Evolutionary conservation across 2,888 invertebrate species (phyloP).

Genomic region (Serrognathus titanus): DNA sequence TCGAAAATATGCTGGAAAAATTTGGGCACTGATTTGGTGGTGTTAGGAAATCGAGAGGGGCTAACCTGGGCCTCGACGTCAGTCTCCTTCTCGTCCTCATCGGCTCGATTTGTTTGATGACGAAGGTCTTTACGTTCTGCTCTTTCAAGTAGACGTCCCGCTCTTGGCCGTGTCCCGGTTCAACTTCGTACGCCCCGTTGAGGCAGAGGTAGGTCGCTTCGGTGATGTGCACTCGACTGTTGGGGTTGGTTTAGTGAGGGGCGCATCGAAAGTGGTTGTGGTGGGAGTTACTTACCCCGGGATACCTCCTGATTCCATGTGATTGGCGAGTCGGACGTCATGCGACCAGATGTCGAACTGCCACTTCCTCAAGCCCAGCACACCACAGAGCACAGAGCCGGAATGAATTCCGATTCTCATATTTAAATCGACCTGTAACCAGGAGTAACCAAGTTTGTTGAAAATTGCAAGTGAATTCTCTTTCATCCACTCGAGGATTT

Average conservation of each 20-base stretch:
- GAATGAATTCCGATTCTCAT: conserved; percentile 99
- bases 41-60: too few relatives aligned
- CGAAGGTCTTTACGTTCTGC: conserved; percentile 81
- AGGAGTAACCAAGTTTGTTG: too few relatives aligned
- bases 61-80: conserved; percentile 50
- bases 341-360: conserved; percentile 93
- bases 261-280: neutral
- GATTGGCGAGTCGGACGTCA: conserved; percentile 94
- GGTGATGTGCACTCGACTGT: conserved; percentile 92
- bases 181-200: conserved; percentile 87
- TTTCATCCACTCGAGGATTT: too few relatives aligned
- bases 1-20: conserved; percentile 45
- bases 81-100: conserved; percentile 55
- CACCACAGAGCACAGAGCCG: conserved; percentile 93
- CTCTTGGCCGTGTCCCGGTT: conserved; percentile 83
- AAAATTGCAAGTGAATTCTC: too few relatives aligned
- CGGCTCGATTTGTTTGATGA: conserved; percentile 81
- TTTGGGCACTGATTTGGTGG: neutral
- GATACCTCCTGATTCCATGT: conserved; percentile 94
- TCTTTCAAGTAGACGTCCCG: conserved; percentile 83
- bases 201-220: conserved; percentile 82
- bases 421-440: conserved; percentile 79
- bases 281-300: conserved; percentile 71
- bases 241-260: neutral
- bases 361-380: conserved; percentile 88